phyloP scores from a whole-genome alignment of 2,797 vertebrate genomes.

The Acanthornis magna region DNA sequence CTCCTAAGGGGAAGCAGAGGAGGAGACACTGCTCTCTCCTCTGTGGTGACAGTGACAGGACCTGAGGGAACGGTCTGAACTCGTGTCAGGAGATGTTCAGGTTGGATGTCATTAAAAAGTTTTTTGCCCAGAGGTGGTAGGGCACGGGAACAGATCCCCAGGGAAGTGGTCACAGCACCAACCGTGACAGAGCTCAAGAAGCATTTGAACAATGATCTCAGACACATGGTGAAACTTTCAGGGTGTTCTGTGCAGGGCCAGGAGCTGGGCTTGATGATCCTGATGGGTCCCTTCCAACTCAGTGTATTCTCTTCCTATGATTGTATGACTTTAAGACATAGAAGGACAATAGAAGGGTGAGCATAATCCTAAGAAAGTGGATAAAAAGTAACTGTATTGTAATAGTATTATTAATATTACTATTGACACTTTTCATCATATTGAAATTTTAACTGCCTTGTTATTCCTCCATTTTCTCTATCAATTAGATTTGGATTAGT shows the following conservation, averaged over 20 bases:
- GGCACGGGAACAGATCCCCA: background rate
- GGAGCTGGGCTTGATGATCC: too few species aligned
- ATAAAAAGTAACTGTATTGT: background rate
- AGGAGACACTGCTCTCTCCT: background rate
- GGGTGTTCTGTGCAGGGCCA: background rate
- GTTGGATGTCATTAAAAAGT: rapidly evolving
- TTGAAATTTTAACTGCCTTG: background rate
- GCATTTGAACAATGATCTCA: background rate
- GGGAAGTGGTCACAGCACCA: background rate
- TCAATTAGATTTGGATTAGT: background rate
- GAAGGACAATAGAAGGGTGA: background rate
- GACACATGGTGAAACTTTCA: too few species aligned
- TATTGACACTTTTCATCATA: background rate
- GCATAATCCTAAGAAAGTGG: background rate
- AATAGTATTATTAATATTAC: background rate
- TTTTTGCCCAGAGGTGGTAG: rapidly evolving
- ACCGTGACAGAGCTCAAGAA: background rate
- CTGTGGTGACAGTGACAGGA: background rate
- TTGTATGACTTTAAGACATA: background rate
- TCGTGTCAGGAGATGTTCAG: background rate
- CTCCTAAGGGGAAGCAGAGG: rapidly evolving
- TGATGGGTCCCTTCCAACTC: background rate
- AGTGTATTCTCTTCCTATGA: background rate
- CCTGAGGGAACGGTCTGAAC: rapidly evolving
- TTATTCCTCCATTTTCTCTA: background rate